phyloP scores from a whole-genome alignment of 2,888 invertebrate genomes.

The Willowsia nigromaculata region DNA sequence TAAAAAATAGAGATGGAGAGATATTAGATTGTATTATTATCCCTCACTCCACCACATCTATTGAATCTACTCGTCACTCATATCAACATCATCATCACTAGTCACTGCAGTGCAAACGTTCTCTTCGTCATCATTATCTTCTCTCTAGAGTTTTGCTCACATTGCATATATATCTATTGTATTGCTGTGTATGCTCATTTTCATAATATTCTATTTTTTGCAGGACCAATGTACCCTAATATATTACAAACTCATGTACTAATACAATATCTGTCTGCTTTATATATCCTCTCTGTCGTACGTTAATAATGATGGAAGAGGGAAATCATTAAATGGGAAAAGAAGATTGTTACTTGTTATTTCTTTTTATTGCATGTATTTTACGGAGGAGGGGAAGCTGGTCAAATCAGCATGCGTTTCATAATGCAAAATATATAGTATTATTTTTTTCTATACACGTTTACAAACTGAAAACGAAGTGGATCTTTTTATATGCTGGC shows the following conservation, averaged over 20 bases:
- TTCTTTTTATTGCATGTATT: neutral
- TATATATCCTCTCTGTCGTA: neutral
- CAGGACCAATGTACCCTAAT: slow-evolving; percentile 24
- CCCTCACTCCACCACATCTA: neutral
- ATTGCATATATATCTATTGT: neutral
- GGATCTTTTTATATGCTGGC: neutral
- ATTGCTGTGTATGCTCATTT: slow-evolving; percentile 15
- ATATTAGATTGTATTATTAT: neutral
- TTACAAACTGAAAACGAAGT: neutral
- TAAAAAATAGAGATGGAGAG: slow-evolving; percentile 49
- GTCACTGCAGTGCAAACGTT: neutral
- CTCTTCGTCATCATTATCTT: slow-evolving; percentile 52
- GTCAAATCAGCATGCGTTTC: neutral
- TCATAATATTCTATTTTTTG: slow-evolving; percentile 33
- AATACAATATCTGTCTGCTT: neutral
- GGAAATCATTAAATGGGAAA: slow-evolving; percentile 7
- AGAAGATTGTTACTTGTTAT: neutral
- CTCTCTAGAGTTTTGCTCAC: slow-evolving; percentile 3
- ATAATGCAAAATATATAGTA: no score
- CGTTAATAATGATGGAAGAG: neutral
- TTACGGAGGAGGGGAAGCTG: neutral
- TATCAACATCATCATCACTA: slow-evolving; percentile 32
- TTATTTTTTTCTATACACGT: neutral
- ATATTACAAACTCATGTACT: neutral
- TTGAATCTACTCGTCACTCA: slow-evolving; percentile 27